Evolutionary conservation across 2,888 invertebrate genomes (phyloP).

Genomic region (Melieria picta): DNA sequence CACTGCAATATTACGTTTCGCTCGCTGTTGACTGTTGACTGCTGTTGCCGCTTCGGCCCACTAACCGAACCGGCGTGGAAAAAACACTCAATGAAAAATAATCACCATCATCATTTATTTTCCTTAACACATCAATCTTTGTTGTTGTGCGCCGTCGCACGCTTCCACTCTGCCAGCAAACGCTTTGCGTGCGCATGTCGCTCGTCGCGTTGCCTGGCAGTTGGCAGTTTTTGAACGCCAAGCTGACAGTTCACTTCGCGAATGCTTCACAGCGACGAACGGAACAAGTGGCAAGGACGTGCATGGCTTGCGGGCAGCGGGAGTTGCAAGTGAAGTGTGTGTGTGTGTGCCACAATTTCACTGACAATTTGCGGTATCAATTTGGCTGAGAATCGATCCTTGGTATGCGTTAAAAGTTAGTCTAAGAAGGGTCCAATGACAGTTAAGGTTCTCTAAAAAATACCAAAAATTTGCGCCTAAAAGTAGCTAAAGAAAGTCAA

Average conservation of each 20-base stretch:
- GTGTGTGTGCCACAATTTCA: too few species aligned
- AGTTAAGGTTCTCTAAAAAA: too few species aligned
- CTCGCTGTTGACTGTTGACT: background rate
- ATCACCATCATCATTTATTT: constrained; percentile 65
- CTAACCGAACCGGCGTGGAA: constrained; percentile 14
- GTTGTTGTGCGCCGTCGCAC: constrained; percentile 42
- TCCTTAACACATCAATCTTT: constrained; percentile 62
- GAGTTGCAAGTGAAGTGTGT: too few species aligned
- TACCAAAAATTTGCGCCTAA: too few species aligned
- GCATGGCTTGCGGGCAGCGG: too few species aligned
- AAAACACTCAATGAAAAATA: constrained; percentile 62
- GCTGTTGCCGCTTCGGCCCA: background rate
- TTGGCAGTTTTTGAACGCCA: constrained; percentile 37
- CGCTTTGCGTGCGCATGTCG: constrained; percentile 27
- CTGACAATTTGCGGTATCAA: too few species aligned
- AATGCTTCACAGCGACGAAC: background rate
- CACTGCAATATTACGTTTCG: constrained; percentile 35
- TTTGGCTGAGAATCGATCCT: too few species aligned
- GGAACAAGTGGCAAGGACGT: background rate
- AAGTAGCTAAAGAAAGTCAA: too few species aligned
- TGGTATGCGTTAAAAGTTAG: too few species aligned
- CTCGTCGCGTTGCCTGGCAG: constrained; percentile 32
- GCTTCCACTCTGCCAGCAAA: constrained; percentile 9
- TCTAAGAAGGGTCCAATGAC: too few species aligned
- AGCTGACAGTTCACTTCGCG: constrained; percentile 39